Base-by-base conservation (phyloP, 2,113 vertebrate species). In the Lagopus leucura region DNA sequence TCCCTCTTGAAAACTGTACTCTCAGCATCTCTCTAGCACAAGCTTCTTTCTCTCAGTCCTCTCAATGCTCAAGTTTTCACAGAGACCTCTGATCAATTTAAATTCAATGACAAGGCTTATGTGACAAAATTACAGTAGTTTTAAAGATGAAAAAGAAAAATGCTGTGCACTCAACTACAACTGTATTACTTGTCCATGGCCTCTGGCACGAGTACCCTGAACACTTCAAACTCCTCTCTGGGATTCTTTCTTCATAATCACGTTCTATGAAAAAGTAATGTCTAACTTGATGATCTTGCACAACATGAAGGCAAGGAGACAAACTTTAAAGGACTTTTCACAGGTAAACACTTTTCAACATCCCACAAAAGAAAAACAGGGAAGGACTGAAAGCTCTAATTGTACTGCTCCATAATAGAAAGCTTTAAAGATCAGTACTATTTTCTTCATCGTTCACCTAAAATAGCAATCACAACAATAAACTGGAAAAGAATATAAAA, bases 201-300 rank as follows among this genome's bases (percentile, higher is more conserved):
- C 42, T 32, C 50, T 22, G 69, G 43, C 24, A 8, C 2, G 13
- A 45, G 36, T 2, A 8, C 22, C 18, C 27, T 1, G 0, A 54
- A 38, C 22, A 30, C 60, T 43, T 74, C 67, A 43, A 32, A 42
- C 42, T 14, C 16, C 47, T n/a, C 27, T n/a, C 22, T 2, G 21
- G 28, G 27, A 28, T 69, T 38, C n/a, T 8, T 69, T 57, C 48
- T 57, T 64, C 48, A 21, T 42, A 25, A 22, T 10, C 22, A 3
- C 0, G 5, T 47, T 67, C 63, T 30, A 15, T 1, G 5, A 63
- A 55, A 20, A 47, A 52, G 18, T 30, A 13, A 36, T 3, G 12
- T 6, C 34, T 54, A 14, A 47, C 47, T 7, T 47, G 61, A 40
- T 34, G 13, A 15, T 50, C 19, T 13, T 12, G n/a, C 8, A 38